phyloP scores from a whole-genome alignment of 1,140 invertebrate species.

The Eumeta japonica region DNA sequence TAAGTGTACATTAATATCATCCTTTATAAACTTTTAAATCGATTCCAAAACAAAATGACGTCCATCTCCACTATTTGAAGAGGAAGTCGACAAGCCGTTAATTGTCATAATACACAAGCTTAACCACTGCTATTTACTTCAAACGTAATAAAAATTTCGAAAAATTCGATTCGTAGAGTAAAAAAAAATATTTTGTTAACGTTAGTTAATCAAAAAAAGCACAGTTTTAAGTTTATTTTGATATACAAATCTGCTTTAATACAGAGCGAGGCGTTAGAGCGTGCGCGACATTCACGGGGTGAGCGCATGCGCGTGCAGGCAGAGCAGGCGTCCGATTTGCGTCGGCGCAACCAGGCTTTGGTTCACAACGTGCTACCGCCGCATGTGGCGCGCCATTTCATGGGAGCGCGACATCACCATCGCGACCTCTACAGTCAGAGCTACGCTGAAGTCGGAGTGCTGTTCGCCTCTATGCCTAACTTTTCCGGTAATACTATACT shows the following conservation, averaged over 20 bases:
- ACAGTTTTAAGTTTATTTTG: no score
- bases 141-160: no score
- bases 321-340: conserved; percentile 81
- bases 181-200: no score
- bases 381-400: conserved; percentile 88
- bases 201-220: no score
- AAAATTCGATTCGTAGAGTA: no score
- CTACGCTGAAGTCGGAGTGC: conserved; percentile 87
- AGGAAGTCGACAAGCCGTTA: no score
- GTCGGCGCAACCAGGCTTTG: conserved; percentile 84
- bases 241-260: no score
- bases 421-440: conserved; percentile 92
- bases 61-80: no score
- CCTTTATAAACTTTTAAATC: no score
- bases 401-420: conserved; percentile 77
- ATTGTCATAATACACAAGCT: no score
- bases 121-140: no score
- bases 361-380: conserved; percentile 85
- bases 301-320: conserved; percentile 68
- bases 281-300: conserved; percentile 41
- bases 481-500: conserved; percentile 67
- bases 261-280: conserved; percentile 36
- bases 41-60: no score
- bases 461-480: conserved; percentile 95
- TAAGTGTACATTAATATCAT: conserved; percentile 24